Conservation (phyloP, 2,797 vertebrate species). For the Centroberyx gerrardi region DNA sequence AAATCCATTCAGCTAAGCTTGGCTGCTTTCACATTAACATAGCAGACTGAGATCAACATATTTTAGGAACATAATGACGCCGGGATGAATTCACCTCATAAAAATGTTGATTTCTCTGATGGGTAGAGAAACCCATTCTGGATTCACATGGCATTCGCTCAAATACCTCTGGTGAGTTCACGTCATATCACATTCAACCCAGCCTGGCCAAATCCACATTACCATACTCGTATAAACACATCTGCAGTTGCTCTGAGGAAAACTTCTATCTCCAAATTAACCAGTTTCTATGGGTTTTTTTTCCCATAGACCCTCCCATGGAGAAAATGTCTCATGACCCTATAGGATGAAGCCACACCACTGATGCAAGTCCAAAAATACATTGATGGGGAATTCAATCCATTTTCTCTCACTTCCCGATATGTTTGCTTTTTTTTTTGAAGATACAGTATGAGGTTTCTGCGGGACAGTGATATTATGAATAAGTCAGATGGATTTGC, state of each 20-base stretch:
- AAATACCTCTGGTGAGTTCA: slow-evolving; percentile 50
- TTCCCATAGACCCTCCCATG: background rate
- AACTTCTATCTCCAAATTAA: slow-evolving; percentile 57
- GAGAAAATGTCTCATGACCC: slow-evolving; percentile 28
- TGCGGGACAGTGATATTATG: slow-evolving; percentile 47
- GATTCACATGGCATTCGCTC: slow-evolving; percentile 44
- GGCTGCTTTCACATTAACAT: slow-evolving; percentile 71
- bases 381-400: slow-evolving; percentile 63
- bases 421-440: slow-evolving; percentile 25
- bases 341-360: slow-evolving; percentile 37
- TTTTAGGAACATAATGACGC: slow-evolving; percentile 67
- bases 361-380: slow-evolving; percentile 45
- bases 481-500: slow-evolving; percentile 54
- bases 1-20: slow-evolving; percentile 72
- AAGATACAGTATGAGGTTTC: slow-evolving; percentile 36
- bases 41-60: slow-evolving; percentile 71
- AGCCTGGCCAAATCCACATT: slow-evolving; percentile 59
- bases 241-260: slow-evolving; percentile 47
- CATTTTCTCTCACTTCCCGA: slow-evolving; percentile 27
- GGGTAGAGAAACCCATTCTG: slow-evolving; percentile 48
- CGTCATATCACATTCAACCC: slow-evolving; percentile 42
- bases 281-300: slow-evolving; percentile 27
- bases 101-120: slow-evolving; percentile 78
- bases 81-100: slow-evolving; percentile 69
- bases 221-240: slow-evolving; percentile 65